Conservation (phyloP, 1,140 invertebrate genomes). For the Drosophila bocki region DNA sequence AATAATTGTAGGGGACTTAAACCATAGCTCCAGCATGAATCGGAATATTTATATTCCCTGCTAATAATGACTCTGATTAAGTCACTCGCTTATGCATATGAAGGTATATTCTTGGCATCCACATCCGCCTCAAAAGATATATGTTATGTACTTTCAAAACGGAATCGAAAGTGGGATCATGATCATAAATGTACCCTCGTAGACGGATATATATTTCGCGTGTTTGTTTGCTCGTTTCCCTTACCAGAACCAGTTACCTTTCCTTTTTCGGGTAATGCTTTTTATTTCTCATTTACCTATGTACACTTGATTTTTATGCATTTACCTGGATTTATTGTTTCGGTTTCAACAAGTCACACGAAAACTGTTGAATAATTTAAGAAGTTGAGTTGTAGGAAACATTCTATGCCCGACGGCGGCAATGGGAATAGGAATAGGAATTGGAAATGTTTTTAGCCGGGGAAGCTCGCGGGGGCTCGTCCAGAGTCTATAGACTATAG, state of each 20-base stretch:
- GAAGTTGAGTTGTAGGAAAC: conserved; percentile 23
- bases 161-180: conserved; percentile 38
- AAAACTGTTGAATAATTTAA: conserved; percentile 67
- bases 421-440: conserved; percentile 10
- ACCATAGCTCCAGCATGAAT: conserved; percentile 56
- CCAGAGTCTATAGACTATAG: conserved; percentile 4
- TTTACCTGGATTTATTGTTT: conserved; percentile 70
- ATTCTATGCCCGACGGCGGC: conserved; percentile 3
- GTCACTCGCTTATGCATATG: conserved; percentile 50
- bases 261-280: conserved; percentile 63
- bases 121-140: conserved; percentile 49
- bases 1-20: conserved; percentile 67
- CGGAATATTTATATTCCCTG: conserved; percentile 60
- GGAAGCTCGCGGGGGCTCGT: conserved; percentile 33
- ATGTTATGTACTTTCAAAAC: conserved; percentile 22
- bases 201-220: conserved; percentile 12
- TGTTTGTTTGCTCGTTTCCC: conserved; percentile 19
- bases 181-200: not conserved
- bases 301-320: conserved; percentile 56
- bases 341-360: conserved; percentile 57
- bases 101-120: conserved; percentile 55
- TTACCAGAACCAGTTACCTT: conserved; percentile 72
- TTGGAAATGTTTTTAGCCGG: not conserved
- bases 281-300: conserved; percentile 33
- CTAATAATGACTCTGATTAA: conserved; percentile 52